phyloP scores from a whole-genome alignment of 1,140 invertebrate genomes.

The Drosophila navojoa region DNA sequence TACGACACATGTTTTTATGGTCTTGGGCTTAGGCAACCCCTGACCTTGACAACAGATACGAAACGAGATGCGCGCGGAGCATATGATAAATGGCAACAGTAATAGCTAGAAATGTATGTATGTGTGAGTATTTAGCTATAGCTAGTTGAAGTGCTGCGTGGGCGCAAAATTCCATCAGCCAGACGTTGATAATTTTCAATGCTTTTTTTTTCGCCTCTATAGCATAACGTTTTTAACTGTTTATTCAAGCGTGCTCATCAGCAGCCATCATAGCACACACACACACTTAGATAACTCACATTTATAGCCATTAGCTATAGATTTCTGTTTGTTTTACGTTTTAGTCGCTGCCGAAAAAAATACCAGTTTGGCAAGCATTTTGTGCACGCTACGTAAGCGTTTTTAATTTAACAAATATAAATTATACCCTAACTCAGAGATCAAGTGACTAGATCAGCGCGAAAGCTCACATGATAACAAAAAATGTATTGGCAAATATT shows the following conservation, averaged over 20 bases:
- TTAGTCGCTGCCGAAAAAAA: conserved; percentile 23
- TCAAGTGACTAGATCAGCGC: background rate
- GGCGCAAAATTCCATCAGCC: conserved; percentile 45
- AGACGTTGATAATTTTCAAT: conserved; percentile 36
- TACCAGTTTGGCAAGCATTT: conserved; percentile 56
- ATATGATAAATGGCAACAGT: conserved; percentile 40
- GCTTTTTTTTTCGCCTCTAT: background rate
- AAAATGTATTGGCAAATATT: no score
- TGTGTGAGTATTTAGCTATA: background rate
- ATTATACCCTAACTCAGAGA: conserved; percentile 19
- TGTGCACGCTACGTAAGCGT: conserved; percentile 57
- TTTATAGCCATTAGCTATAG: conserved; percentile 44
- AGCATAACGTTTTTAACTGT: conserved; percentile 37
- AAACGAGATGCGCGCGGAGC: conserved; percentile 31
- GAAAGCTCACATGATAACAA: no score
- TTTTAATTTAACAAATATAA: conserved; percentile 59
- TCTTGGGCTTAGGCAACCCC: conserved; percentile 66
- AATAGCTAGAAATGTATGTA: conserved; percentile 17
- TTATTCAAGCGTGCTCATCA: conserved; percentile 43
- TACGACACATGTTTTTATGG: conserved; percentile 81
- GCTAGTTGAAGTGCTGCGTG: conserved; percentile 48
- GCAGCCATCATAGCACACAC: conserved; percentile 10
- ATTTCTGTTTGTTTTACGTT: conserved; percentile 45
- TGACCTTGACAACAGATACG: conserved; percentile 71
- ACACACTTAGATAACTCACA: conserved; percentile 4